Percentiles rank a stretch among this genome's conserved stretches.
Evolutionary conservation across 2,888 invertebrate species (phyloP).

Genomic region (Acleris holmiana): DNA sequence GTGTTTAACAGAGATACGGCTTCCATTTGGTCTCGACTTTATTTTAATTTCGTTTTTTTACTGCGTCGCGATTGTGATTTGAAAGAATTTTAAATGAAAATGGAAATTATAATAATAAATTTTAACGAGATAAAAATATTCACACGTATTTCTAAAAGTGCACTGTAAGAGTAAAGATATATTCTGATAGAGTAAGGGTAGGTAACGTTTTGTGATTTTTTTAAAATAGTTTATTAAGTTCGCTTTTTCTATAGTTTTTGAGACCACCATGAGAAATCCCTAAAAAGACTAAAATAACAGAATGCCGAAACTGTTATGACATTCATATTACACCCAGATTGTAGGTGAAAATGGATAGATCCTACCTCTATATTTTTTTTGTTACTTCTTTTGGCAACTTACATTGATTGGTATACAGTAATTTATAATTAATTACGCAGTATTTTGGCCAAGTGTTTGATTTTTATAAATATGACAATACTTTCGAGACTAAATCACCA

Average conservation of each 20-base stretch:
- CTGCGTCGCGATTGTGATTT: slow-evolving; percentile 72
- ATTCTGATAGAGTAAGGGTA: slow-evolving; percentile 49
- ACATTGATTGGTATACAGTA: too few relatives aligned
- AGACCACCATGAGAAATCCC: slow-evolving; percentile 16
- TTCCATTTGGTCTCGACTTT: slow-evolving; percentile 17
- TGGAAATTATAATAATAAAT: slow-evolving; percentile 60
- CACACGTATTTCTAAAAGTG: slow-evolving; percentile 74
- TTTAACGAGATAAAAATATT: slow-evolving; percentile 59
- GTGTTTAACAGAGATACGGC: neutral
- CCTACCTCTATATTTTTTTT: too few relatives aligned
- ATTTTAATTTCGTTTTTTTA: slow-evolving; percentile 48
- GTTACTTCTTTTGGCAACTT: too few relatives aligned
- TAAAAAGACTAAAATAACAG: neutral
- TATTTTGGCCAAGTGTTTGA: neutral
- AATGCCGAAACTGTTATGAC: neutral
- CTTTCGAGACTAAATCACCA: slow-evolving; percentile 6
- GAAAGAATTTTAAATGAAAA: slow-evolving; percentile 69
- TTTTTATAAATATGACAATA: slow-evolving; percentile 11
- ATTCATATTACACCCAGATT: neutral
- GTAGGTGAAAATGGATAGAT: too few relatives aligned
- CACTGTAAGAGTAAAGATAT: slow-evolving; percentile 65
- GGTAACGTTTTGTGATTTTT: slow-evolving; percentile 48
- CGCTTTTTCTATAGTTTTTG: slow-evolving; percentile 19
- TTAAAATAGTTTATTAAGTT: slow-evolving; percentile 26
- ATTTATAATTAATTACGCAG: neutral